Evolutionary conservation across 2,888 invertebrate genomes (phyloP).

Genomic region (Sarcophaga variegata): DNA sequence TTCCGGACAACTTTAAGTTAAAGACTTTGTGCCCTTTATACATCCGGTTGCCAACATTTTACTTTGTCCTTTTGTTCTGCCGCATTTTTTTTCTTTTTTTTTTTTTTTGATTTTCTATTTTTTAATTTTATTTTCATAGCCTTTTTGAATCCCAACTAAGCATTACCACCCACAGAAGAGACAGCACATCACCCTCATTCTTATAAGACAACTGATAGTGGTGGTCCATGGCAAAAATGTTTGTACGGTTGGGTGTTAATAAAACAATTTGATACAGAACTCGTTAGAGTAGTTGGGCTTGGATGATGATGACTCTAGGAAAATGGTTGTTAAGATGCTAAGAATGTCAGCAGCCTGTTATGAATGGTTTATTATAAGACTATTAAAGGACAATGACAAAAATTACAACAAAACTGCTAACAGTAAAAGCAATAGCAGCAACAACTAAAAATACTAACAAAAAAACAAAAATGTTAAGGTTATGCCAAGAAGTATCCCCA

Average conservation of each 20-base stretch:
- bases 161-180: slow-evolving; percentile 26
- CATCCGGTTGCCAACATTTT: slow-evolving; percentile 65
- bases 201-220: slow-evolving; percentile 27
- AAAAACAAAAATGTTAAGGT: slow-evolving; percentile 30
- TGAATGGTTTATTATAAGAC: slow-evolving; percentile 69
- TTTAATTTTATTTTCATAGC: slow-evolving; percentile 35
- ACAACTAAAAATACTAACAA: neutral
- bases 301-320: slow-evolving; percentile 17
- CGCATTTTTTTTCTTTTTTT: slow-evolving; percentile 9
- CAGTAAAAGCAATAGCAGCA: neutral
- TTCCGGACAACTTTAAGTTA: slow-evolving; percentile 78
- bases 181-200: slow-evolving; percentile 22
- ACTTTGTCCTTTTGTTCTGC: neutral
- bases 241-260: slow-evolving; percentile 39
- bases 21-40: slow-evolving; percentile 71
- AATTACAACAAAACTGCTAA: slow-evolving; percentile 36
- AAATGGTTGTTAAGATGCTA: slow-evolving; percentile 65
- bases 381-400: slow-evolving; percentile 61
- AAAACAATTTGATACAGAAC: slow-evolving; percentile 3
- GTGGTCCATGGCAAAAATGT: slow-evolving; percentile 1
- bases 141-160: slow-evolving; percentile 36
- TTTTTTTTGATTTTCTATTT: slow-evolving; percentile 17
- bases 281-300: slow-evolving; percentile 18
- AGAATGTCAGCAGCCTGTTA: slow-evolving; percentile 66
- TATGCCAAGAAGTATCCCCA: slow-evolving; percentile 36